A percentile compares a stretch with the other conserved stretches of the same genome.
phyloP scores from a whole-genome alignment of 2,797 vertebrate genomes.

The Ctenosaura bakeri region DNA sequence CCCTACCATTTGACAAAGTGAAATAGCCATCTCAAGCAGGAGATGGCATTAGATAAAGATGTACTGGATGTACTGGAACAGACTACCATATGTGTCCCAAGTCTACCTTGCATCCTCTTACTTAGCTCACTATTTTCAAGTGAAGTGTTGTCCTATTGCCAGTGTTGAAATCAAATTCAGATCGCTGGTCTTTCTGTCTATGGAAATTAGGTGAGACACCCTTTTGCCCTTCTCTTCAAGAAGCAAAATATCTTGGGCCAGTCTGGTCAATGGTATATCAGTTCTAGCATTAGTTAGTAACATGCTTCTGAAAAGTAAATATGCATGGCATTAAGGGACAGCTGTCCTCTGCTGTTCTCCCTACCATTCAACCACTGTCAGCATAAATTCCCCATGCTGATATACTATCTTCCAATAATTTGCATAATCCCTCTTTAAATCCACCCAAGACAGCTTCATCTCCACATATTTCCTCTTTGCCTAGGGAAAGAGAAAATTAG shows the following conservation, averaged over 20 bases:
- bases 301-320: not conserved
- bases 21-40: too few relatives aligned
- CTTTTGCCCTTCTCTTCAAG: not conserved
- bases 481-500: too few relatives aligned
- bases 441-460: not conserved
- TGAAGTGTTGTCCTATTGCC: not conserved
- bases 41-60: not conserved
- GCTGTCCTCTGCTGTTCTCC: too few relatives aligned
- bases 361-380: too few relatives aligned
- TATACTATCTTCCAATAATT: not conserved
- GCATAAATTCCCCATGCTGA: not conserved
- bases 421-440: not conserved
- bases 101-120: not conserved
- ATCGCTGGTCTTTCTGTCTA: not conserved
- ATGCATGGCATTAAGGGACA: not conserved
- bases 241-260: not conserved
- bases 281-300: not conserved
- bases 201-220: not conserved
- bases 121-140: not conserved
- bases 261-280: not conserved
- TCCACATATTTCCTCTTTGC: not conserved
- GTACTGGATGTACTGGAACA: not conserved
- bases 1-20: too few relatives aligned
- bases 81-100: not conserved
- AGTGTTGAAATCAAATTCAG: not conserved